Evolutionary conservation across 2,797 vertebrate genomes (phyloP).

Genomic region (Hozukius guyotensis): DNA sequence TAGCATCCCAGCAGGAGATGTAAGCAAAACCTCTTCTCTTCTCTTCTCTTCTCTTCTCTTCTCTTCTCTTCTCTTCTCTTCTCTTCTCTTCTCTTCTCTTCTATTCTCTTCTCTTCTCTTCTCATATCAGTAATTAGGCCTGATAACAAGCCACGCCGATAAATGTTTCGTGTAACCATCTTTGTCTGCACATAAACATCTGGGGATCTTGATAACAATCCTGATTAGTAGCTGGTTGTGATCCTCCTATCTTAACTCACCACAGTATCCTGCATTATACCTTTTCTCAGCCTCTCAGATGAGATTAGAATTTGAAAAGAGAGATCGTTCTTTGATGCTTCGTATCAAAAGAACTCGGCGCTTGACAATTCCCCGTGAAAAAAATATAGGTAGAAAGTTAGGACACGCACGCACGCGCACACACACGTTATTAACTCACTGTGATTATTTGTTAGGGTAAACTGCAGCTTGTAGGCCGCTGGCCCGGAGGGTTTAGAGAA

Average conservation of each 20-base stretch:
- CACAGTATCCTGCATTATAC: conserved; percentile 39
- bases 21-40: conserved; percentile 32
- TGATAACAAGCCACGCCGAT: conserved; percentile 65
- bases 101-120: not conserved
- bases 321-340: conserved; percentile 63
- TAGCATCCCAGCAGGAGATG: conserved; percentile 52
- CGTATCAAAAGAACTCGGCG: conserved; percentile 48
- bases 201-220: conserved; percentile 60
- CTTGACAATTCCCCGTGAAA: conserved; percentile 33
- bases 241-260: conserved; percentile 58
- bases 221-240: conserved; percentile 61
- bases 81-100: conserved; percentile 8
- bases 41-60: not conserved
- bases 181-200: conserved; percentile 71
- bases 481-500: conserved; percentile 65
- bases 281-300: conserved; percentile 46
- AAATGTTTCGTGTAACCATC: conserved; percentile 53
- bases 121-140: conserved; percentile 67
- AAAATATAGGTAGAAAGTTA: conserved; percentile 27
- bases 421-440: conserved; percentile 59
- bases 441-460: conserved; percentile 72
- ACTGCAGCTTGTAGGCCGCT: conserved; percentile 61
- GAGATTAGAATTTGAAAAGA: conserved; percentile 70
- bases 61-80: not conserved
- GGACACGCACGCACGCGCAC: not conserved